Evolutionary conservation across 2,797 vertebrate species (phyloP).

Genomic region (Arnoldichthys spilopterus): DNA sequence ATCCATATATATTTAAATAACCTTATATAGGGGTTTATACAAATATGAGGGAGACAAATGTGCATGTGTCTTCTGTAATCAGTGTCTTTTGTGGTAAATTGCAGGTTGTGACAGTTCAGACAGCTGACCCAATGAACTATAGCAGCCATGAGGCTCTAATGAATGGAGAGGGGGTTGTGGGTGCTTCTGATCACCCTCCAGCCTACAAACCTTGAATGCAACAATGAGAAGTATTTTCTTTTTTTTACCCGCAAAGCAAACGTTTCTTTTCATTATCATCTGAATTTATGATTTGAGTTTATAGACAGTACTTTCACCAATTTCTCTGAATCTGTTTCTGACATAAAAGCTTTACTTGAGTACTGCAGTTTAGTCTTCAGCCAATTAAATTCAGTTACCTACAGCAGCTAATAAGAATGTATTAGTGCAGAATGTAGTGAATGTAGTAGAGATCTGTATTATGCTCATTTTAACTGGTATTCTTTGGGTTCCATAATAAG

Average conservation of each 20-base stretch:
- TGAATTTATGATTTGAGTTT: not conserved
- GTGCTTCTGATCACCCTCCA: not conserved
- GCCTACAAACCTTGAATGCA: not conserved
- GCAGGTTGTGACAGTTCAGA: not conserved
- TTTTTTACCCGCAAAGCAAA: not conserved
- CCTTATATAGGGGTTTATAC: not conserved
- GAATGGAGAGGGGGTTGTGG: not conserved
- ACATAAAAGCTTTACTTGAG: not conserved
- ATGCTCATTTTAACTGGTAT: not conserved
- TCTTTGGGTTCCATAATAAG: not conserved
- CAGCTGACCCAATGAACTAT: not conserved
- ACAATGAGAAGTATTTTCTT: not conserved
- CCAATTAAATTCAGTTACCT: not conserved
- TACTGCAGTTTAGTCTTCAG: not conserved
- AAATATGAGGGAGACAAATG: not conserved
- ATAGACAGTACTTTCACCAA: not conserved
- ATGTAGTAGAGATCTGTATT: not conserved
- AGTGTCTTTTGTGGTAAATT: not conserved
- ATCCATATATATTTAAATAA: too few species aligned
- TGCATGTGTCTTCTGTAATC: not conserved
- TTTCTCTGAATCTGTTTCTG: conserved; percentile 5
- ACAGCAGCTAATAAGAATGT: not conserved
- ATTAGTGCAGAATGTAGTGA: not conserved
- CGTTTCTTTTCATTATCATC: not conserved
- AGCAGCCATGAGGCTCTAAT: conserved; percentile 8